Base-by-base conservation (phyloP, 1,140 invertebrate species). In the Solen grandis region DNA sequence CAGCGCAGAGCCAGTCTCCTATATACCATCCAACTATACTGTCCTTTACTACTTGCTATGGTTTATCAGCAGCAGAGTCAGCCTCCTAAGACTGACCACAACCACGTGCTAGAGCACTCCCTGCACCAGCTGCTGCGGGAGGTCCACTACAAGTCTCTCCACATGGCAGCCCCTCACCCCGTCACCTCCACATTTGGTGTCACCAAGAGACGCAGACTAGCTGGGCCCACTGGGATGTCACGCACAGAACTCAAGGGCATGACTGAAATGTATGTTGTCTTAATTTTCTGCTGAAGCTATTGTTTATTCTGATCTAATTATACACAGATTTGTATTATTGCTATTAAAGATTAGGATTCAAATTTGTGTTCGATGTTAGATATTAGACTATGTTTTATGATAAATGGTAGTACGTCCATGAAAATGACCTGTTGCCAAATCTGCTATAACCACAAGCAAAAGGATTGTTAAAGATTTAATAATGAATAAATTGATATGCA, bases 51-150 rank as follows among this genome's bases (percentile, higher is more conserved):
- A 10, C 55, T 65, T 31, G 27, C 13, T 70, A 8, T 59, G 35
- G 36, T 63, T 50, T 68, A 22, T 75, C 79, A 92, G 88, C 52
- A 69, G 1, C 78, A 81, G 1, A 63, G 81, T 29, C 35, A 75
- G 29, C 84, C 86, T 62, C 87, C 83, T 46, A 91, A 95, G 90
- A 94, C 95, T 5, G 97, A 98, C 86, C 97, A 99, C 89, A 97
- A 99, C 93, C 97, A 98, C 90, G 97, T 99, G 8, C 91, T 99
- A 65, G 98, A 99, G 90, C 98, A 99, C 92, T 98, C 97, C 0
- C 92, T 99, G 33, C 97, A 99, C 93, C 98, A 99, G 92, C 92
- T 99, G 55, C 92, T 99, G 36, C 93, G 97, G 22, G 96, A 98
- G 88, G 95, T 97, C 10, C 98, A 99, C 93, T 95, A 97, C 89